Base-by-base conservation (phyloP, 2,113 vertebrate species). In the Alces alces region DNA sequence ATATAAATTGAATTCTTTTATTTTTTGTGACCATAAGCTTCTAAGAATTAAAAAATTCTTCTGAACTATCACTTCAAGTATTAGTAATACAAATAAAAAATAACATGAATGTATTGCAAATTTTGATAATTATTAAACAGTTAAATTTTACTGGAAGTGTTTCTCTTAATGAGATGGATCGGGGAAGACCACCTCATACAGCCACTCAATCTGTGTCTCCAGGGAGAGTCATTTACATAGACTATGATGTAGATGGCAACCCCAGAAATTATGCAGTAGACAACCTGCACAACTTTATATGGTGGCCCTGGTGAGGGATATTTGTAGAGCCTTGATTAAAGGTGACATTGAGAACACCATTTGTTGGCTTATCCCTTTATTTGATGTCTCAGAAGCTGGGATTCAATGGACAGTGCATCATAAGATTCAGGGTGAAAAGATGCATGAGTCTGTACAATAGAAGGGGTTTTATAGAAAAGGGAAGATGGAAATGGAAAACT, bases 1-100 rank as follows among this genome's bases (percentile, higher is more conserved):
- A 95, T 95, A 98, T 97, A 97, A 95, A 98, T 97, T 95, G 91
- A 96, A 84, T 70, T 58, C 88, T 96, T 83, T 84, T 45, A 97
- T 95, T 96, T 96, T 47, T 15, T 86, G 61, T 91, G 89, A 93
- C 70, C 60, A 93, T 52, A 91, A 93, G 45, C 60, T 60, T 95
- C 52, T 94, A 97, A 91, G 30, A 96, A 93, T 82, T 83, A 93
- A 93, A 97, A 85, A 89, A 43, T 30, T 89, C 66, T 91, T 94
- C 47, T 95, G 30, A 43, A 96, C 89, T 91, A 89, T 91, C n/a
- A 85, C 88, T 86, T 96, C 54, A 88, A 95, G 43, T 93, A n/a
- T 60, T 84, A 91, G 57, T 52, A 94, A 95, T n/a, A 76, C 21
- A 93, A 96, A 94, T 11, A 14, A 86, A 58, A 96, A 97, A 50